Evolutionary conservation across 2,797 vertebrate species (phyloP), one percentile per base, ranked within the genome.

Genomic region (Sphenopsis melanotis): DNA sequence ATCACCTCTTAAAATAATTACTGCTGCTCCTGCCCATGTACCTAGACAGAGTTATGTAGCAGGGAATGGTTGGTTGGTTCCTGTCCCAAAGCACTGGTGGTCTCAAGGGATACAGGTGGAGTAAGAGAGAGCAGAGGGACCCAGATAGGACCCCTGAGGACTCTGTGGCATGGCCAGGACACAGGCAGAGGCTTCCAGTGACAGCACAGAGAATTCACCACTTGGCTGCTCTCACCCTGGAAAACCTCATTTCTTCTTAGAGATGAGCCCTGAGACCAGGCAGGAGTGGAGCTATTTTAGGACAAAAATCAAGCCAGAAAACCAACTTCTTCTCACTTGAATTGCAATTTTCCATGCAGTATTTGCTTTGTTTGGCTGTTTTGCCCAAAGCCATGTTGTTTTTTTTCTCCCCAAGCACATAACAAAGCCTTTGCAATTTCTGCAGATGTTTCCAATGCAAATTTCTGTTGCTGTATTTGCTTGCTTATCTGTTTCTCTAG

Each of bases 281-380:
- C 64, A 87, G 68, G 49, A 93, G 23, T 4, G 0, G 32, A 91
- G 24, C 22, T 92, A 53, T 83, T 93, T 89, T 49, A 80, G 12
- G 34, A 64, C 1, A 82, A 91, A 94, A 81, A 75, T 64, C 50
- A 71, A 94, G 19, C 74, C 79, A 96, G 89, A 92, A 96, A 91
- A 34, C 29, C 30, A 94, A 61, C 61, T 41, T 94, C 61, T 93
- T 77, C 79, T 87, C 78, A 72, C 65, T 90, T 60, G 69, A 88
- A 85, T 83, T 21, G 15, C 69, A 69, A 92, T 75, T 94, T 87
- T 66, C 46, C 50, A 36, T 83, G 72, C 79, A 65, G 76, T 71
- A 83, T 89, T 92, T 75, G 61, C 82, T 92, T 94, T 92, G 59
- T 94, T 89, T 78, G 72, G 47, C 57, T 94, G 49, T 90, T 94